These are phyloP conservation scores for Porites lutea DNA, from an alignment of 64 coral and sea anemone species.

Conservation along the genomic window DNA sequence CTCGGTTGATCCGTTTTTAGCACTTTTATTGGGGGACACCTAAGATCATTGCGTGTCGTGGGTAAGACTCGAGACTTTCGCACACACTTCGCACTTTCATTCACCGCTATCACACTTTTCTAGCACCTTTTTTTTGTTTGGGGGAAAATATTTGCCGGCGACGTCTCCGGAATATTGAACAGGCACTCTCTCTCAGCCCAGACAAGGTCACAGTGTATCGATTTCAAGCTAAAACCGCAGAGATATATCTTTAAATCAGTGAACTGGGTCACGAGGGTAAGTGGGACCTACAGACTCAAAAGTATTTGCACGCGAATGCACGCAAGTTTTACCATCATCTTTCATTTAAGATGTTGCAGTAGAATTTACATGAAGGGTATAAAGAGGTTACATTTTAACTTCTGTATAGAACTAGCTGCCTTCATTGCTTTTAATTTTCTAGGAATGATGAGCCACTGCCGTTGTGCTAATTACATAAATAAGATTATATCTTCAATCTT, in stretches of 20 bases:
- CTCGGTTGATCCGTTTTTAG: too few species aligned
- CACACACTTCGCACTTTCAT: too few species aligned
- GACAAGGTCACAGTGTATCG: slow-evolving; percentile 1
- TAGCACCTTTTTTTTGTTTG: not conserved
- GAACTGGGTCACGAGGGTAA: slow-evolving; percentile 6
- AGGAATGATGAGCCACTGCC: not conserved
- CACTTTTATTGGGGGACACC: too few species aligned
- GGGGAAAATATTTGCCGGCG: not conserved
- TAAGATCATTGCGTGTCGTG: too few species aligned
- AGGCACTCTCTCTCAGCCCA: too few species aligned
- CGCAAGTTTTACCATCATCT: not conserved
- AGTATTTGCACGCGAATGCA: slow-evolving; percentile 15
- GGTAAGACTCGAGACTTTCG: too few species aligned
- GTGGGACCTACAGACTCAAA: not conserved
- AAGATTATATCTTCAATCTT: slow-evolving; percentile 38
- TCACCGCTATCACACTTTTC: too few species aligned
- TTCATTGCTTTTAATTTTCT: not conserved
- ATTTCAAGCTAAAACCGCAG: slow-evolving; percentile 14
- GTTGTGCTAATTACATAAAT: not conserved
- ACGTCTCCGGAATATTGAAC: too few species aligned
- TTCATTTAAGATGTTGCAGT: not conserved
- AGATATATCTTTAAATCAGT: not conserved
- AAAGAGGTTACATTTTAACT: not conserved
- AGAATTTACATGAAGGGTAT: not conserved
- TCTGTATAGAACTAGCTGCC: not conserved